phyloP scores from a whole-genome alignment of 2,888 invertebrate genomes.

The Mesorhabditis sp. region DNA sequence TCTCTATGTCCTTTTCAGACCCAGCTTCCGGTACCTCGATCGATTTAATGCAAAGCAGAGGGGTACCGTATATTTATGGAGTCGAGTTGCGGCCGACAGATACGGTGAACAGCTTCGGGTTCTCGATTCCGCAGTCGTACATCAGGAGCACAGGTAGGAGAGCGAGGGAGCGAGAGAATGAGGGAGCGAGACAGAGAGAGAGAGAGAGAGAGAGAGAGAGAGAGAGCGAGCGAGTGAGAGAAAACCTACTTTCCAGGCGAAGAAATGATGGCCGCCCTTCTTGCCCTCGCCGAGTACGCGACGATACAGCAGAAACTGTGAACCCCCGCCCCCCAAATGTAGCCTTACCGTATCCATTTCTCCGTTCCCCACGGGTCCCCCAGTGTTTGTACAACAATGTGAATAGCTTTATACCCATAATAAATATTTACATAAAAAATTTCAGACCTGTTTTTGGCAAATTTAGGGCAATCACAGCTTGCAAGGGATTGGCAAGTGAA shows the following conservation, averaged over 20 bases:
- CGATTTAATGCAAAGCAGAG: slow-evolving; percentile 51
- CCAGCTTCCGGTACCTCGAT: slow-evolving; percentile 56
- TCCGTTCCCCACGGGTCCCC: too few relatives aligned
- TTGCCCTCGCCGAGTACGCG: slow-evolving; percentile 39
- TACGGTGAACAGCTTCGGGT: slow-evolving; percentile 35
- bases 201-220: too few relatives aligned
- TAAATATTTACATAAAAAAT: too few relatives aligned
- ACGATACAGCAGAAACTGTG: slow-evolving; percentile 25
- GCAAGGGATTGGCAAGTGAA: too few relatives aligned
- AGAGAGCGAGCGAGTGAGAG: too few relatives aligned
- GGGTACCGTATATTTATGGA: slow-evolving; percentile 54
- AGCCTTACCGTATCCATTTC: too few relatives aligned
- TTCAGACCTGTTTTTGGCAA: too few relatives aligned
- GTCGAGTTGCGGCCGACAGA: slow-evolving; percentile 49
- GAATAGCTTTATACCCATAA: too few relatives aligned
- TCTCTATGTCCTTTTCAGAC: slow-evolving; percentile 27
- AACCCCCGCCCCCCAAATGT: not conserved
- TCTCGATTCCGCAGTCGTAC: slow-evolving; percentile 41
- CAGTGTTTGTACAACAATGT: too few relatives aligned
- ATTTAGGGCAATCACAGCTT: too few relatives aligned
- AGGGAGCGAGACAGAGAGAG: too few relatives aligned
- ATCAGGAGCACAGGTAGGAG: slow-evolving; percentile 44
- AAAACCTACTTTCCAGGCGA: slow-evolving; percentile 27
- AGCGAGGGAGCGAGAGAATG: not conserved
- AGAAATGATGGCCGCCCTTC: slow-evolving; percentile 41